These are phyloP conservation scores for Drosophila robusta DNA, from an alignment of 2,888 invertebrate species.

Conservation along the genomic window DNA sequence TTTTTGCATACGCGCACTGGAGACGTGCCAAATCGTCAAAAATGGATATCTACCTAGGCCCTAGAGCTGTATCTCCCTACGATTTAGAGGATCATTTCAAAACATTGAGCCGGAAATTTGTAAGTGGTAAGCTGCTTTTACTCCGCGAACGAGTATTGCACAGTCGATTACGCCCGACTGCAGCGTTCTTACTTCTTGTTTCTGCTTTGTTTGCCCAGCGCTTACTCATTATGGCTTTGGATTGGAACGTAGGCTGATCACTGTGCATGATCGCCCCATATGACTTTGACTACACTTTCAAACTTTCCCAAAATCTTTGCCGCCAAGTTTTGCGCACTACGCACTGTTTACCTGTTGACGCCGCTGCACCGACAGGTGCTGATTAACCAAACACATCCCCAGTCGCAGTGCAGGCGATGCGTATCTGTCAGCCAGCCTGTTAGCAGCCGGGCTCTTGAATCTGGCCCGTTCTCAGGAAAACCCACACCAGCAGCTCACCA, in stretches of 20 bases:
- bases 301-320: conserved; percentile 64
- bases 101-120: too few species aligned
- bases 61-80: too few species aligned
- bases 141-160: too few species aligned
- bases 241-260: conserved; percentile 45
- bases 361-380: conserved; percentile 70
- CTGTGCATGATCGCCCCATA: conserved; percentile 63
- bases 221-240: conserved; percentile 50
- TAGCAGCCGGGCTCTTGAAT: conserved; percentile 44
- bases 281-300: conserved; percentile 69
- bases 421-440: conserved; percentile 78
- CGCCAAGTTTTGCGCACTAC: neutral
- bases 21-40: too few species aligned
- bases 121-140: too few species aligned
- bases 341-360: conserved; percentile 68
- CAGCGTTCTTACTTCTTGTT: neutral
- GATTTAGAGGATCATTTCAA: too few species aligned
- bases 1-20: too few species aligned
- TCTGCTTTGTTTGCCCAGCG: conserved; percentile 40
- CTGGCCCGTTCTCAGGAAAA: conserved; percentile 74
- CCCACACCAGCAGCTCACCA: conserved; percentile 70
- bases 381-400: conserved; percentile 78
- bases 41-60: too few species aligned
- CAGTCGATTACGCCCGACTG: too few species aligned
- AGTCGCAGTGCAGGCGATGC: conserved; percentile 60